A percentile compares a stretch with the other conserved stretches of the same genome.
These are phyloP conservation scores for Chinchilla lanigera DNA, from an alignment of 2,113 vertebrate species.

Conservation along the genomic window DNA sequence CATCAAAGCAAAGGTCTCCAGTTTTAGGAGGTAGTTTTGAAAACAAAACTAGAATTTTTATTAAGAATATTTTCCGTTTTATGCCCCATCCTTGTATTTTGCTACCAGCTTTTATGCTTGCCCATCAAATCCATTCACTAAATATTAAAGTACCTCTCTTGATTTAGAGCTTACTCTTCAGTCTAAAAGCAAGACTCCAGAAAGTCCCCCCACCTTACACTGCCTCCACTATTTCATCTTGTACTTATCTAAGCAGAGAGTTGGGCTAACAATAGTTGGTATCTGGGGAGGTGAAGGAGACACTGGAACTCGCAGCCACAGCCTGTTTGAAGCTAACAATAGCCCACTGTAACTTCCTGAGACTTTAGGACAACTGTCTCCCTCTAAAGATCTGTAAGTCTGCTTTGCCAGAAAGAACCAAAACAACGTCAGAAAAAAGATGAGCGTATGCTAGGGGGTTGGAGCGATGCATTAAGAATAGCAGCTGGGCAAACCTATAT, in stretches of 20 bases:
- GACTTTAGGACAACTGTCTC: not conserved
- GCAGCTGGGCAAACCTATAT: not conserved
- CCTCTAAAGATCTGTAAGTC: not conserved
- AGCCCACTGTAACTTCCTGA: not conserved
- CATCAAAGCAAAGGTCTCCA: not conserved
- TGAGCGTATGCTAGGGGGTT: not conserved
- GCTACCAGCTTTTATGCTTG: not conserved
- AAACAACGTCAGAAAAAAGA: slow-evolving; percentile 21
- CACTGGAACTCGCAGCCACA: not conserved
- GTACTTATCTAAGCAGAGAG: not conserved
- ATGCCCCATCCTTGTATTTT: not conserved
- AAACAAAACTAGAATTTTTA: slow-evolving; percentile 26
- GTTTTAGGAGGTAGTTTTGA: not conserved
- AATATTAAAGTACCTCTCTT: not conserved
- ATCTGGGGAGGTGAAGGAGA: not conserved
- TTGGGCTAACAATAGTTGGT: not conserved
- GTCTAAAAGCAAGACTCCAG: slow-evolving; percentile 15
- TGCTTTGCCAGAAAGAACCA: not conserved
- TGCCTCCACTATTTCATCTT: not conserved
- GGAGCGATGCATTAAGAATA: not conserved
- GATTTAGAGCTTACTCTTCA: not conserved
- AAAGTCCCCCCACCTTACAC: not conserved
- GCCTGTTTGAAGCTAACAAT: not conserved
- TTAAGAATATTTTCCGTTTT: not conserved
- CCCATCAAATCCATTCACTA: slow-evolving; percentile 45